These are phyloP conservation scores for Paracentrotus lividus DNA, from an alignment of 53 echinoderm and acorn worm genomes.

Conservation along the genomic window DNA sequence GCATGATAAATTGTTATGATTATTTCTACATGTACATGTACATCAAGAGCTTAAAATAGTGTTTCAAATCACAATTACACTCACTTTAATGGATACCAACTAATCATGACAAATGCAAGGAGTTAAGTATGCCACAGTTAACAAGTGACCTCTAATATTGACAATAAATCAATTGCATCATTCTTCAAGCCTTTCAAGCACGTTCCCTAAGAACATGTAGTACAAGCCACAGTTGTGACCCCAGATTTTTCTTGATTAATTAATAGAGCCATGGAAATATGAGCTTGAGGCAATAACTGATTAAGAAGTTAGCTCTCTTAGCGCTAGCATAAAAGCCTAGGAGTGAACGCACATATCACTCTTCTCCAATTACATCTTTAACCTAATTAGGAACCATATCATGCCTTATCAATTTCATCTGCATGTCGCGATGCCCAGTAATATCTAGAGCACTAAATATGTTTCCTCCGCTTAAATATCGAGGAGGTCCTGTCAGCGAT, in stretches of 20 bases:
- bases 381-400: slow-evolving; percentile 75
- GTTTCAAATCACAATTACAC: neutral
- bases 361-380: slow-evolving; percentile 74
- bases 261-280: slow-evolving; percentile 63
- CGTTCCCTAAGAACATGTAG: neutral
- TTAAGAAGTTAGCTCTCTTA: slow-evolving; percentile 59
- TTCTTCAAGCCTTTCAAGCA: neutral
- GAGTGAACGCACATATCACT: slow-evolving; percentile 63
- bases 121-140: slow-evolving; percentile 3
- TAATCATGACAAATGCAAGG: slow-evolving; percentile 2
- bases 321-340: slow-evolving; percentile 45
- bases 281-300: slow-evolving; percentile 58
- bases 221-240: slow-evolving; percentile 14
- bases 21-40: neutral
- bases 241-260: slow-evolving; percentile 65
- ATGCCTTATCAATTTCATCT: slow-evolving; percentile 75
- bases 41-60: neutral
- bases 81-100: neutral
- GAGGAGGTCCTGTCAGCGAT: slow-evolving; percentile 26
- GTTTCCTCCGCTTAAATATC: slow-evolving; percentile 52
- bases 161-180: slow-evolving; percentile 50
- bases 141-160: slow-evolving; percentile 26
- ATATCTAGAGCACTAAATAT: slow-evolving; percentile 71
- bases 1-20: neutral
- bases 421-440: slow-evolving; percentile 46